Conservation (phyloP, 2,888 invertebrate species). For the Apantesis nais region DNA sequence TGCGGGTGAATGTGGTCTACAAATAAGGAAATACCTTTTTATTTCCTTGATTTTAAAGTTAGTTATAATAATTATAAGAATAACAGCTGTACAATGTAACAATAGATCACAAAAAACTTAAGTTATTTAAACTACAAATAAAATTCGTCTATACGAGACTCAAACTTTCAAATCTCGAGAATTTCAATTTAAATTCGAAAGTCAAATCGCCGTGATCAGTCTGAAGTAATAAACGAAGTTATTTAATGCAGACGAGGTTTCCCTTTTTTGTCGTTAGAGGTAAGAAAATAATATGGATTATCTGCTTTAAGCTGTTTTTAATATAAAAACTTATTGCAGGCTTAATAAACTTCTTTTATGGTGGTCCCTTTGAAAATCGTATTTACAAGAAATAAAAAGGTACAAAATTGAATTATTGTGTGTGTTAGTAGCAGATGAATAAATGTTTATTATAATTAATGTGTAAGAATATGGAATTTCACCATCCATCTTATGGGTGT, state of each 20-base stretch:
- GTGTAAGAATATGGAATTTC: too few relatives aligned
- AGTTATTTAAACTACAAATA: not conserved
- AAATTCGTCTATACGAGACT: not conserved
- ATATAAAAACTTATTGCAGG: slow-evolving; percentile 11
- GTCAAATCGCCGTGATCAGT: slow-evolving; percentile 13
- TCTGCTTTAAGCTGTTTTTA: slow-evolving; percentile 21
- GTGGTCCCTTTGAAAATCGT: not conserved
- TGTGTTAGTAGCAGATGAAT: not conserved
- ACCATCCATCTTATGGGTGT: too few relatives aligned
- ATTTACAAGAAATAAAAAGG: not conserved
- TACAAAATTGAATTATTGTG: not conserved
- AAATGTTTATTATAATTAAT: not conserved
- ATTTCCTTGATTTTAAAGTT: not conserved
- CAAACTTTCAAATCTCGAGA: not conserved
- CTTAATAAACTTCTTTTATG: slow-evolving; percentile 6
- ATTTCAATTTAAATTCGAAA: slow-evolving; percentile 11
- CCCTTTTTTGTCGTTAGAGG: slow-evolving; percentile 9
- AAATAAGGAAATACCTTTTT: not conserved
- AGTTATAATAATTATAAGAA: too few relatives aligned
- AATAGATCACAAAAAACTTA: not conserved
- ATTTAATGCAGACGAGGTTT: slow-evolving; percentile 7
- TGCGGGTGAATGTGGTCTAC: not conserved
- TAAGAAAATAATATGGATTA: slow-evolving; percentile 19
- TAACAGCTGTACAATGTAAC: not conserved
- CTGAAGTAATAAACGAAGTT: slow-evolving; percentile 26